These are phyloP conservation scores for Smittia sp. DNA, from an alignment of 2,888 invertebrate species.

Conservation along the genomic window DNA sequence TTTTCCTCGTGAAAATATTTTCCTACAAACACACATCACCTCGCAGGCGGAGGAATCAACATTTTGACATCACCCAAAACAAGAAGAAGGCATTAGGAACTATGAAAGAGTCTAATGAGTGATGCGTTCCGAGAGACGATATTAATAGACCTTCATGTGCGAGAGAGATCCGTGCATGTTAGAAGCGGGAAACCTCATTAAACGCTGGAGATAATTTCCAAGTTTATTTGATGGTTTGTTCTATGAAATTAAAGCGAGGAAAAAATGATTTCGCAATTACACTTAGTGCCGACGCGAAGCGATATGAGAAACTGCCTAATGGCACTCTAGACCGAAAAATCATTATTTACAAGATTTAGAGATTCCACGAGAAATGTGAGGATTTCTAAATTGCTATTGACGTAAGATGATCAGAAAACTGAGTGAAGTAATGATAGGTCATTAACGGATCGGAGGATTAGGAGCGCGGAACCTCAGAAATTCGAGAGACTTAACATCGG, in stretches of 20 bases:
- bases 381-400: no score
- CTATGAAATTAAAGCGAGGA: background rate
- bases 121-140: background rate
- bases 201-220: background rate
- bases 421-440: no score
- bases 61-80: constrained; percentile 11
- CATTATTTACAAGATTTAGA: no score
- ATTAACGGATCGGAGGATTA: no score
- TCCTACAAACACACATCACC: background rate
- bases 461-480: no score
- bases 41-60: background rate
- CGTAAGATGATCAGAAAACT: no score
- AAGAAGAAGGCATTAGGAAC: background rate
- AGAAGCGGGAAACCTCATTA: background rate
- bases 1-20: background rate
- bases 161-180: background rate
- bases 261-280: background rate
- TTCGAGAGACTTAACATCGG: no score
- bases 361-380: no score
- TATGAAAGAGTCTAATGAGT: constrained; percentile 22
- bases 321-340: background rate
- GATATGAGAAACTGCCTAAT: constrained; percentile 1
- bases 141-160: constrained; percentile 3
- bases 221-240: background rate
- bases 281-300: background rate